A percentile compares a stretch with the other conserved stretches of the same genome.
Evolutionary conservation across 35 echinoderm and acorn worm genomes (phyloP).

Genomic region (Lytechinus pictus): DNA sequence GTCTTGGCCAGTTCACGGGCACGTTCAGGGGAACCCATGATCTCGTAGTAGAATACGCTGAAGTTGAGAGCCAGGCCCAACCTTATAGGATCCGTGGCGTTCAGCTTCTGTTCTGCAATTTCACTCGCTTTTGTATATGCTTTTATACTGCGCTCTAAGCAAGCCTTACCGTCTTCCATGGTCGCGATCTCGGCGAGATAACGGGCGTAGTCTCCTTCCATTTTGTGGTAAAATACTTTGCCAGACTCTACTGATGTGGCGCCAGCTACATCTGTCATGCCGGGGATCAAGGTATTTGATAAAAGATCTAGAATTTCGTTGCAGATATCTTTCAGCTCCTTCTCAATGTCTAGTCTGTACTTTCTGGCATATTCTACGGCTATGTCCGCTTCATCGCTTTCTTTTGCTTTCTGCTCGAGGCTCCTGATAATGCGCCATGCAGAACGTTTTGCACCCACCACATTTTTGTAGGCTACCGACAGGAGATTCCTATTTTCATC

Average conservation of each 20-base stretch:
- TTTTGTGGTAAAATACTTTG: slow-evolving; percentile 27
- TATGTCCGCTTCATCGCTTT: neutral
- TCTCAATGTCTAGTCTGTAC: slow-evolving; percentile 66
- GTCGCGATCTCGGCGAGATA: slow-evolving; percentile 75
- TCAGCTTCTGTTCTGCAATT: slow-evolving; percentile 19
- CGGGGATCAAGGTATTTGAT: slow-evolving; percentile 25
- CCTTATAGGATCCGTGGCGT: slow-evolving; percentile 78
- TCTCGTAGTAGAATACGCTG: slow-evolving; percentile 98
- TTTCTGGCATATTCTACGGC: slow-evolving; percentile 15
- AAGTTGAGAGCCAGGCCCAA: slow-evolving; percentile 95
- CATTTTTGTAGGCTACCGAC: slow-evolving; percentile 90
- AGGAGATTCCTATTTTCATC: slow-evolving; percentile 80
- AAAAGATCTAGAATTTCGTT: slow-evolving; percentile 57
- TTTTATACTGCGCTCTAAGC: slow-evolving; percentile 61
- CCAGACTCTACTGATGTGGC: neutral
- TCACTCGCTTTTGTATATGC: slow-evolving; percentile 72
- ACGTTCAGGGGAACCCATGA: slow-evolving; percentile 75
- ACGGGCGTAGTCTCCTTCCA: slow-evolving; percentile 88
- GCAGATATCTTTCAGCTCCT: slow-evolving; percentile 61
- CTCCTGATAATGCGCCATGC: slow-evolving; percentile 72
- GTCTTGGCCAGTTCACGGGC: slow-evolving; percentile 82
- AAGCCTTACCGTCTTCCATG: slow-evolving; percentile 23
- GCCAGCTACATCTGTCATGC: neutral
- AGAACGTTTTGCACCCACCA: slow-evolving; percentile 76
- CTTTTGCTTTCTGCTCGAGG: slow-evolving; percentile 56